Evolutionary conservation across 2,888 invertebrate species (phyloP), one percentile per base, ranked within the genome.

Genomic region (Scotopteryx bipunctaria): DNA sequence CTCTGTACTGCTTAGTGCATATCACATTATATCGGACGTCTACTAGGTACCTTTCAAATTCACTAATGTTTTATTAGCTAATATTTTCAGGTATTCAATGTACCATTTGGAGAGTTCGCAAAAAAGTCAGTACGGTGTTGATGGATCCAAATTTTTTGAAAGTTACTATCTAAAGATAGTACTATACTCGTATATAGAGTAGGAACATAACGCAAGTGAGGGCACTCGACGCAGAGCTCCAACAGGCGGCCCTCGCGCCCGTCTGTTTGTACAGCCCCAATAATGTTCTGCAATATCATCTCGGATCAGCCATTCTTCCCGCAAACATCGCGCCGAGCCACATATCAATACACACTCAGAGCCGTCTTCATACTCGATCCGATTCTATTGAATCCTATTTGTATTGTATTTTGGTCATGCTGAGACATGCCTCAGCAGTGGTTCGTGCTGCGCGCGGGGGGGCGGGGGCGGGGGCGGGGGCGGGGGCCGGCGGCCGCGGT

Each of bases 211-310:
- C n/a, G n/a, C n/a, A n/a, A n/a, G n/a, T n/a, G n/a, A n/a, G n/a
- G n/a, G n/a, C n/a, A n/a, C n/a, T n/a, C n/a, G n/a, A 11, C 3
- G 27, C 27, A 27, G 9, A 2, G 27, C n/a, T n/a, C n/a, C n/a
- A n/a, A n/a, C n/a, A n/a, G n/a, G n/a, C n/a, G n/a, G n/a, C n/a
- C n/a, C n/a, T n/a, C n/a, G 9, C 27, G 27, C 23, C 23, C n/a
- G 43, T 44, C 35, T 44, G 13, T 44, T 36, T 44, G 14, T 27
- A 19, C 27, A 44, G 35, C 11, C 9, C 27, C 44, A 36, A 36
- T 29, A 36, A 36, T 27, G 43, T 45, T 36, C 8, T 35, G 32
- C 46, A 46, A 46, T 38, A 46, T 46, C 38, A 46, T 46, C 21
- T 32, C 5, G 31, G 21, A 32, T 46, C 37, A 38, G 46, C 46